A percentile compares a stretch with the other conserved stretches of the same genome.
Conservation (phyloP, 2,113 vertebrate species). For the Pygoscelis adeliae region DNA sequence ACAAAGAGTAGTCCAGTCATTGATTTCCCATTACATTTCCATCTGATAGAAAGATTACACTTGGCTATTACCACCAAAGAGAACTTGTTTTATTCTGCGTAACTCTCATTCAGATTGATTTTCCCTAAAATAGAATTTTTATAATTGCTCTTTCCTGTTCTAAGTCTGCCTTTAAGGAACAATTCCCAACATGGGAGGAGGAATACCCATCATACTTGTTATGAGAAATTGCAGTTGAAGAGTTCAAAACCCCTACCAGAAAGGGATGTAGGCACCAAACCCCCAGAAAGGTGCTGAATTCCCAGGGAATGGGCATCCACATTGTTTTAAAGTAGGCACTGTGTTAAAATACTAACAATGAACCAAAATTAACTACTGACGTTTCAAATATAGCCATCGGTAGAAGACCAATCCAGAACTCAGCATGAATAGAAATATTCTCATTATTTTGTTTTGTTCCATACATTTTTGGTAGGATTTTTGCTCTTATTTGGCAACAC, state of each 20-base stretch:
- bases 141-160: not conserved
- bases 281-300: not conserved
- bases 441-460: not conserved
- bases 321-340: not conserved
- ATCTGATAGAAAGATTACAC: not conserved
- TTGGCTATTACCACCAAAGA: not conserved
- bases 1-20: not conserved
- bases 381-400: not conserved
- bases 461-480: not conserved
- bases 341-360: not conserved
- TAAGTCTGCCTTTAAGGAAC: not conserved
- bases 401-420: not conserved
- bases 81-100: slow-evolving; percentile 1
- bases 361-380: not conserved
- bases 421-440: not conserved
- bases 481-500: not conserved
- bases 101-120: slow-evolving; percentile 30
- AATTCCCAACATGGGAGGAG: not conserved
- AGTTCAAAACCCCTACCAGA: not conserved
- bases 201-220: not conserved
- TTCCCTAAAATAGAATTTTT: slow-evolving; percentile 18
- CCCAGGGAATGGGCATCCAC: not conserved
- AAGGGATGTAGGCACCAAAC: not conserved
- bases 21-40: slow-evolving; percentile 47
- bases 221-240: not conserved